Conservation (phyloP, 2,888 invertebrate species). For the Peribatodes rhomboidaria region DNA sequence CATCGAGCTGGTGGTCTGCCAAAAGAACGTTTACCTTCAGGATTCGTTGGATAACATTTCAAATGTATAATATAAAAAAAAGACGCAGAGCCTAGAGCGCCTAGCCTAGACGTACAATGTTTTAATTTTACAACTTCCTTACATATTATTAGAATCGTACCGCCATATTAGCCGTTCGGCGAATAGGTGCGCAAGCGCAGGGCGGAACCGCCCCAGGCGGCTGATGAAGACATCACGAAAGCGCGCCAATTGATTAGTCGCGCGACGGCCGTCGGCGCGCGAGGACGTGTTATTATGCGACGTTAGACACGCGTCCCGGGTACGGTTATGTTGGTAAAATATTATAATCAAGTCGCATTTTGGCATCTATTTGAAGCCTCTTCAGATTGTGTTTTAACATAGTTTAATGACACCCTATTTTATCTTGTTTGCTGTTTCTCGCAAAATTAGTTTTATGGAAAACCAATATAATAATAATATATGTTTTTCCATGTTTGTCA, state of each 20-base stretch:
- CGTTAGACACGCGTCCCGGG: slow-evolving; percentile 79
- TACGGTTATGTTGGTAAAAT: slow-evolving; percentile 53
- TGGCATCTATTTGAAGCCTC: not conserved
- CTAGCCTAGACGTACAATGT: not conserved
- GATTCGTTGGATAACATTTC: no score
- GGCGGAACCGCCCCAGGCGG: slow-evolving; percentile 82
- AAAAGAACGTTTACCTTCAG: no score
- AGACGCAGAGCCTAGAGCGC: not conserved
- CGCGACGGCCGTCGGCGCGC: slow-evolving; percentile 75
- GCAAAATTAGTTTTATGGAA: no score
- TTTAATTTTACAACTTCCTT: slow-evolving; percentile 31
- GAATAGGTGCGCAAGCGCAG: slow-evolving; percentile 68
- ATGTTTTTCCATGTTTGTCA: no score
- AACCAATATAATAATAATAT: no score
- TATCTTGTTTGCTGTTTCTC: no score
- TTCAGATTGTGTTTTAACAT: not conserved
- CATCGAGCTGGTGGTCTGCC: no score
- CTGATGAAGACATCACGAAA: slow-evolving; percentile 85
- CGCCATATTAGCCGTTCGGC: slow-evolving; percentile 40
- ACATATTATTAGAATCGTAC: slow-evolving; percentile 41
- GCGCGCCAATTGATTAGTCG: slow-evolving; percentile 84
- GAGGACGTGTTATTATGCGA: slow-evolving; percentile 82
- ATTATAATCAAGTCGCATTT: slow-evolving; percentile 41
- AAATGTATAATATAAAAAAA: not conserved
- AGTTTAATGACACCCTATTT: not conserved